These are phyloP conservation scores for Trilocha varians DNA, from an alignment of 2,888 invertebrate species.

Conservation along the genomic window DNA sequence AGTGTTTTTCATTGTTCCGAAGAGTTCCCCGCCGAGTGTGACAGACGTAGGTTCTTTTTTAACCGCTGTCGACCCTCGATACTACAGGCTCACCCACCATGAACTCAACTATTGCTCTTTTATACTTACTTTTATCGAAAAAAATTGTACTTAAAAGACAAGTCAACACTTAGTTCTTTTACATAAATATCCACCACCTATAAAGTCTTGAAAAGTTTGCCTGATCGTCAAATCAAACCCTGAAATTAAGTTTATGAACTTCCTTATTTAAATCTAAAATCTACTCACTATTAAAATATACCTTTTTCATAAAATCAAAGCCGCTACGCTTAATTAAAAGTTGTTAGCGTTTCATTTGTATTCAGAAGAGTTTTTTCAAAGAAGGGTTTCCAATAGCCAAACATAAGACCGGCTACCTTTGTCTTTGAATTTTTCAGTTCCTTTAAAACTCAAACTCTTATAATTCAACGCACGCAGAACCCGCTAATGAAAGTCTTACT, in stretches of 20 bases:
- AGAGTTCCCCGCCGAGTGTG: slow-evolving; percentile 34
- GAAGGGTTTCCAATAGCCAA: slow-evolving; percentile 36
- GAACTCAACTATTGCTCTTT: slow-evolving; percentile 20
- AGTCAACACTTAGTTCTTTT: too few species aligned
- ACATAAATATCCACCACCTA: too few species aligned
- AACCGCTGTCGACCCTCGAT: slow-evolving; percentile 25
- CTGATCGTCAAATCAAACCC: too few species aligned
- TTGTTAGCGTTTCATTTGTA: slow-evolving; percentile 32
- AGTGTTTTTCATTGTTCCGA: slow-evolving; percentile 63
- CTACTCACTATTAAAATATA: background rate
- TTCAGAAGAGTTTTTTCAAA: slow-evolving; percentile 24
- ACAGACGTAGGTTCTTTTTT: slow-evolving; percentile 45
- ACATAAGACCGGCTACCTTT: slow-evolving; percentile 22
- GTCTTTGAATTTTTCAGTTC: slow-evolving; percentile 46
- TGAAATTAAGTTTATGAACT: too few species aligned
- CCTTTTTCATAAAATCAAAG: slow-evolving; percentile 7
- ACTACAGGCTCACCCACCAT: slow-evolving; percentile 26
- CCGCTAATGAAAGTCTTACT: slow-evolving; percentile 69
- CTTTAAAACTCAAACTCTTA: slow-evolving; percentile 40
- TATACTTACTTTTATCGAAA: too few species aligned
- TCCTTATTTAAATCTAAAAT: background rate
- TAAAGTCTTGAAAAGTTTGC: too few species aligned
- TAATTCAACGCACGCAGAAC: slow-evolving; percentile 61
- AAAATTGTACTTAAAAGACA: too few species aligned
- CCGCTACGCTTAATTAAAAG: slow-evolving; percentile 29